These are phyloP conservation scores for Oceanites oceanicus DNA, from an alignment of 2,113 vertebrate genomes.

Conservation along the genomic window DNA sequence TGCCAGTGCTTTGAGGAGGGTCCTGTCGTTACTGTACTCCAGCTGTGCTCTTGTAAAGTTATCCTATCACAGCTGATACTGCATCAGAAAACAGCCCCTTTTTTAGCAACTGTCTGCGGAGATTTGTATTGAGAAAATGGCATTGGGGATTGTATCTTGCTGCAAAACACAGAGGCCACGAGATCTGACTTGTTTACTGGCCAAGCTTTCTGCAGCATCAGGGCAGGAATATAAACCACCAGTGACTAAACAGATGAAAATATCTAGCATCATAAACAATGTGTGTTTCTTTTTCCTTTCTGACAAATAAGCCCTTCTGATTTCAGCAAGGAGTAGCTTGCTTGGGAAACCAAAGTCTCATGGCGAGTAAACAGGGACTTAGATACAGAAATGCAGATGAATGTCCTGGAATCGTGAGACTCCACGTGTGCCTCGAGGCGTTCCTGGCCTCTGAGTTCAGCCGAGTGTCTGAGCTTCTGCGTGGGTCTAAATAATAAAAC, in stretches of 20 bases:
- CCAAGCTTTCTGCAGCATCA: background rate
- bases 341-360: background rate
- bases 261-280: accelerated
- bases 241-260: background rate
- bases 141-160: background rate
- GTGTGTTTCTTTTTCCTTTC: background rate
- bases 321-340: background rate
- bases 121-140: background rate
- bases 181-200: background rate
- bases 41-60: background rate
- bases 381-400: background rate
- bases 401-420: background rate
- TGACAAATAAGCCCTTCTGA: background rate
- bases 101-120: background rate
- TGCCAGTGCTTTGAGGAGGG: background rate
- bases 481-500: background rate
- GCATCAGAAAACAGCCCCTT: background rate
- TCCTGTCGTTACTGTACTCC: background rate
- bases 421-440: background rate
- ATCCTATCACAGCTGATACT: background rate
- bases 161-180: background rate
- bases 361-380: background rate
- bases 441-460: background rate
- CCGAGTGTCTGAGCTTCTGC: background rate
- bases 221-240: background rate